phyloP scores from a whole-genome alignment of 2,888 invertebrate species.

The Oxyteleia sp. region DNA sequence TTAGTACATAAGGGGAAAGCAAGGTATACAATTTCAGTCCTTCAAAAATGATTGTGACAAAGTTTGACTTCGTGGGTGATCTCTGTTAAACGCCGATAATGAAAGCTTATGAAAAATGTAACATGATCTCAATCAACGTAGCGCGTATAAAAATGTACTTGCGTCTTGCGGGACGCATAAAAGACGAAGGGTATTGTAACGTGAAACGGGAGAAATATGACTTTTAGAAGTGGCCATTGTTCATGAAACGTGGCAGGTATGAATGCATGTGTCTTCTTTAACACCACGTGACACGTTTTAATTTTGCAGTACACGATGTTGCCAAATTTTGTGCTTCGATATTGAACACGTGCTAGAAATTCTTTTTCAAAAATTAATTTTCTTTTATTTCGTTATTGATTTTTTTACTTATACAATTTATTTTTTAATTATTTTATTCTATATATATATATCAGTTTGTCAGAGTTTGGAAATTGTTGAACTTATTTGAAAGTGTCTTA shows the following conservation, averaged over 20 bases:
- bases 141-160: conserved; percentile 44
- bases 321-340: conserved; percentile 16
- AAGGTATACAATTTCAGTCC: conserved; percentile 37
- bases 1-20: conserved; percentile 34
- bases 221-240: conserved; percentile 56
- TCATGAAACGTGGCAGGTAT: conserved; percentile 49
- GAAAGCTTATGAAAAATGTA: conserved; percentile 58
- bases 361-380: conserved; percentile 6
- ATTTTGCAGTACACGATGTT: conserved; percentile 29
- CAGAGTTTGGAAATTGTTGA: too few relatives aligned
- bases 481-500: too few relatives aligned
- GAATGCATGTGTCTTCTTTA: conserved; percentile 45
- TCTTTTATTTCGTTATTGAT: neutral
- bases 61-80: conserved; percentile 61
- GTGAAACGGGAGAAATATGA: conserved; percentile 56
- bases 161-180: conserved; percentile 18
- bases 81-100: conserved; percentile 56
- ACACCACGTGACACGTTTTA: conserved; percentile 48
- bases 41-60: conserved; percentile 47
- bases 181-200: conserved; percentile 50
- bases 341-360: too few relatives aligned
- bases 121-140: conserved; percentile 46
- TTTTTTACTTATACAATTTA: too few relatives aligned
- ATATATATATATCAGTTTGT: too few relatives aligned
- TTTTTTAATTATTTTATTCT: too few relatives aligned